Evolutionary conservation across 2,888 invertebrate genomes (phyloP).

Genomic region (Venusia cambrica): DNA sequence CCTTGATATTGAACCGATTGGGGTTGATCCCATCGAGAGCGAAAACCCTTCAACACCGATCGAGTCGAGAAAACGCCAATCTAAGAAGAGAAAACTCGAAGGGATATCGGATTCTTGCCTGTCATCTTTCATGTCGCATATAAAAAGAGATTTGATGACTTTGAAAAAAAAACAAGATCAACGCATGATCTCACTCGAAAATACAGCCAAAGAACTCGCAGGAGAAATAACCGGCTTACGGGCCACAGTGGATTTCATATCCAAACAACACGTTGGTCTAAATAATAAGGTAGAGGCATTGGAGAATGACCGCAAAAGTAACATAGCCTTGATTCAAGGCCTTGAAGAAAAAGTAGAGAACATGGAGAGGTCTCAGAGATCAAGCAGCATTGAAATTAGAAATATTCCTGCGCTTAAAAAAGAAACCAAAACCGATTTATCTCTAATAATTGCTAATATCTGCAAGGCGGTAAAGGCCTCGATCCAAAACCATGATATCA

Average conservation of each 20-base stretch:
- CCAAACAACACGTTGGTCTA: conserved; percentile 1
- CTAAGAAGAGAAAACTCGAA: neutral
- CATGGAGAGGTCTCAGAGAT: neutral
- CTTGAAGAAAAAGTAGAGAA: neutral
- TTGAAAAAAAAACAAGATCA: neutral
- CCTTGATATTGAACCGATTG: neutral
- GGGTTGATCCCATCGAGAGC: neutral
- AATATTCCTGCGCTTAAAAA: neutral
- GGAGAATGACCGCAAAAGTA: neutral
- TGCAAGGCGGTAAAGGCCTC: neutral
- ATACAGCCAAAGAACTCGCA: neutral
- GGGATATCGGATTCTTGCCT: neutral
- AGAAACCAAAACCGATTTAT: neutral
- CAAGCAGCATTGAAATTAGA: conserved; percentile 1
- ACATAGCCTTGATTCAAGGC: neutral
- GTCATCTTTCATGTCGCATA: neutral
- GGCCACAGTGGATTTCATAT: neutral
- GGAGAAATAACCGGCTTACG: neutral
- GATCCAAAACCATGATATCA: neutral
- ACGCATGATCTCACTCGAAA: neutral
- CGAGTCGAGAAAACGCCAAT: neutral
- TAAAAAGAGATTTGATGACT: conserved; percentile 1
- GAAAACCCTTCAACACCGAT: neutral
- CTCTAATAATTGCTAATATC: neutral
- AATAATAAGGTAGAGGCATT: neutral